Evolutionary conservation across 1,140 invertebrate species (phyloP).

Genomic region (Aporrectodea caliginosa): DNA sequence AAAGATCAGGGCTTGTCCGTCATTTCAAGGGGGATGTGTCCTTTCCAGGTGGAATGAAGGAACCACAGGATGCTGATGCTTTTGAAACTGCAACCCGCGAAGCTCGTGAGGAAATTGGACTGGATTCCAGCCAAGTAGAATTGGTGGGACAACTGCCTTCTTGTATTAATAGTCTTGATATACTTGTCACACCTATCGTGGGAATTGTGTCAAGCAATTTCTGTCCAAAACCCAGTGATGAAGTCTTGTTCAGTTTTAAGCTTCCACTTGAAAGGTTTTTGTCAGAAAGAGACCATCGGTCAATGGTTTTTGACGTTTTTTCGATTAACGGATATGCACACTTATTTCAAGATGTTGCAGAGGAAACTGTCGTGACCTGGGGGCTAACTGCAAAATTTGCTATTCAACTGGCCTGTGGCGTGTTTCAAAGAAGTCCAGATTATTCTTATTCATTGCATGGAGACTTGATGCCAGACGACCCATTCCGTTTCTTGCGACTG

Average conservation of each 20-base stretch:
- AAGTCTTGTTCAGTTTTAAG: constrained; percentile 34
- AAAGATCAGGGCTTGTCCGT: constrained; percentile 28
- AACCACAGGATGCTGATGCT: constrained; percentile 30
- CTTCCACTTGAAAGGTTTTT: constrained; percentile 35
- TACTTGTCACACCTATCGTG: constrained; percentile 34
- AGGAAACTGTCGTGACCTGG: not conserved
- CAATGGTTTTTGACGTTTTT: not conserved
- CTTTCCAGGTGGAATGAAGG: constrained; percentile 36
- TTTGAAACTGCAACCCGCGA: constrained; percentile 35
- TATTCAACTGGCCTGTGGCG: not conserved
- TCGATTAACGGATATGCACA: not conserved
- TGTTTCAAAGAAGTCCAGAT: not conserved
- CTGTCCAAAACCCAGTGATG: constrained; percentile 31
- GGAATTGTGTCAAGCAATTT: constrained; percentile 29
- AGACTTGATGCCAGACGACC: not conserved
- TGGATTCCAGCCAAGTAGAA: constrained; percentile 27
- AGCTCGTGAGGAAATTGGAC: constrained; percentile 36
- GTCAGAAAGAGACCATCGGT: constrained; percentile 19
- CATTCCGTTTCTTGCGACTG: too few species aligned
- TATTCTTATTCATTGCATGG: not conserved
- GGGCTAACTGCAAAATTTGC: not conserved
- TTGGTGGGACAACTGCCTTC: constrained; percentile 29
- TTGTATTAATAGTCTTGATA: constrained; percentile 19
- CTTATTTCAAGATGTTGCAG: not conserved
- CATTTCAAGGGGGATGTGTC: constrained; percentile 29